A percentile compares a stretch with the other conserved stretches of the same genome.
Evolutionary conservation across 2,888 invertebrate genomes (phyloP).

Genomic region (Oscheius sp.): DNA sequence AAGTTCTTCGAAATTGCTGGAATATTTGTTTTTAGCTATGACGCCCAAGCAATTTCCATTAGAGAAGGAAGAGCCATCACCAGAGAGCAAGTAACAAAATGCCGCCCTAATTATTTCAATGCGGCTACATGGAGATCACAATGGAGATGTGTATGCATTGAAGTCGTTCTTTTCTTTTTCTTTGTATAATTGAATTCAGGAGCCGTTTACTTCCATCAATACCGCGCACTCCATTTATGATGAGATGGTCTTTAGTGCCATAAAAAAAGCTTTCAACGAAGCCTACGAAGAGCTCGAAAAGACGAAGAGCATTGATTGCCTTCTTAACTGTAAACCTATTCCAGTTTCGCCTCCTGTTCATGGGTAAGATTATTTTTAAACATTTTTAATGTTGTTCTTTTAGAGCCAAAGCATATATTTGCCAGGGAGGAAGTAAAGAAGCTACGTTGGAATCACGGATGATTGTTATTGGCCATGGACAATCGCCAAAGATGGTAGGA

Average conservation of each 20-base stretch:
- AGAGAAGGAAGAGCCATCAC: constrained; percentile 79
- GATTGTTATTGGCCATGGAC: background rate
- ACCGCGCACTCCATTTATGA: constrained; percentile 95
- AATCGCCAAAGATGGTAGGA: too few species aligned
- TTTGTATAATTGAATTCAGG: constrained; percentile 76
- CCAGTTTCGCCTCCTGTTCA: constrained; percentile 37
- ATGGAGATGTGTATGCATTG: constrained; percentile 92
- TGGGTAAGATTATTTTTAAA: background rate
- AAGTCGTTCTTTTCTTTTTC: constrained; percentile 73
- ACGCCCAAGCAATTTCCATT: constrained; percentile 86
- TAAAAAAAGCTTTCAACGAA: constrained; percentile 76
- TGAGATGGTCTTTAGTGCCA: constrained; percentile 82
- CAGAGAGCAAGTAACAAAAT: constrained; percentile 80
- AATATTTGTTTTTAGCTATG: constrained; percentile 78
- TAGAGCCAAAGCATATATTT: constrained; percentile 14
- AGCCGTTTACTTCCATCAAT: constrained; percentile 94
- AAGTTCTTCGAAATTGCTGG: constrained; percentile 78
- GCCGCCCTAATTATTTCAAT: constrained; percentile 75
- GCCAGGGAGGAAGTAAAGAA: background rate
- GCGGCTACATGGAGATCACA: constrained; percentile 83
- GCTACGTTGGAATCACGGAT: background rate
- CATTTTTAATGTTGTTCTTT: background rate
- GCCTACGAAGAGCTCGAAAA: constrained; percentile 56
- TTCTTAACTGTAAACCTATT: constrained; percentile 57
- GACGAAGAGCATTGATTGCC: constrained; percentile 51